Percentiles rank a stretch among this genome's conserved stretches.
Evolutionary conservation across 2,888 invertebrate species (phyloP).

Genomic region (Sarcophaga caerulescens): DNA sequence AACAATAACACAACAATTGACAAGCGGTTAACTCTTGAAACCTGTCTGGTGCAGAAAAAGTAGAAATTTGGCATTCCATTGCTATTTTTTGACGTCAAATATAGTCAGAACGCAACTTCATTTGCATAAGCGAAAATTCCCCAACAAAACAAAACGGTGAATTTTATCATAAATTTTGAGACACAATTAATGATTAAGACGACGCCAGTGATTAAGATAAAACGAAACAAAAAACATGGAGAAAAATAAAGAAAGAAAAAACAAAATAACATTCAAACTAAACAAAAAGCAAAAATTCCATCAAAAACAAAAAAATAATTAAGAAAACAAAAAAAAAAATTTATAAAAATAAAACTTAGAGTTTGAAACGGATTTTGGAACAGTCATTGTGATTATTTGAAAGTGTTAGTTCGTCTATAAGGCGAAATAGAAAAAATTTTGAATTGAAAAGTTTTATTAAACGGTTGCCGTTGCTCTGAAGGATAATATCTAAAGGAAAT

Average conservation of each 20-base stretch:
- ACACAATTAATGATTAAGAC: slow-evolving; percentile 12
- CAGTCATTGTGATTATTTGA: slow-evolving; percentile 62
- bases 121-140: slow-evolving; percentile 63
- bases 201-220: neutral
- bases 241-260: slow-evolving; percentile 10
- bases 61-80: slow-evolving; percentile 75
- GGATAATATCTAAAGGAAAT: slow-evolving; percentile 24
- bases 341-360: slow-evolving; percentile 60
- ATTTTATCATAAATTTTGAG: slow-evolving; percentile 17
- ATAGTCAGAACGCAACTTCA: slow-evolving; percentile 5
- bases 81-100: slow-evolving; percentile 76
- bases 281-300: neutral
- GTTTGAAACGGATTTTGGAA: slow-evolving; percentile 51
- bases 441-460: neutral
- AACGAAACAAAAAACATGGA: neutral
- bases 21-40: too few species aligned
- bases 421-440: neutral
- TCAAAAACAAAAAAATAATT: neutral
- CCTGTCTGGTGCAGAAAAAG: slow-evolving; percentile 49
- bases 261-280: neutral
- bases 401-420: slow-evolving; percentile 46
- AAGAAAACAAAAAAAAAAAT: neutral
- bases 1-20: neutral
- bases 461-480: neutral
- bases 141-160: slow-evolving; percentile 31